These are phyloP conservation scores for Heliconius cydno DNA, from an alignment of 2,888 invertebrate species.

Conservation along the genomic window DNA sequence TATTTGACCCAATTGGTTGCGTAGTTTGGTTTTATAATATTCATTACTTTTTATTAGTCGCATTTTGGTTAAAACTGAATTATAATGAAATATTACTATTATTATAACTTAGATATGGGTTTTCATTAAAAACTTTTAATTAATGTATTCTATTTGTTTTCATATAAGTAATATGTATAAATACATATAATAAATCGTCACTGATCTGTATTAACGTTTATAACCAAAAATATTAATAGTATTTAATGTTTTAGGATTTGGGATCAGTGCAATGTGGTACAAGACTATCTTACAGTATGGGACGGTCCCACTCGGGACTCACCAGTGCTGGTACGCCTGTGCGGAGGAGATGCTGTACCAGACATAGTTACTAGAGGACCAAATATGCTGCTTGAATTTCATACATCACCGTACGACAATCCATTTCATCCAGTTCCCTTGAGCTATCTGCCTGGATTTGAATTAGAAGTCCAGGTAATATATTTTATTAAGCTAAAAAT, in stretches of 20 bases:
- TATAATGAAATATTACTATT: background rate
- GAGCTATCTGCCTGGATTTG: conserved; percentile 91
- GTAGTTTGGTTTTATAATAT: conserved; percentile 28
- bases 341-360: conserved; percentile 92
- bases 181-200: no score
- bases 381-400: conserved; percentile 90
- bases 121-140: background rate
- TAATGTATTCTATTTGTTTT: background rate
- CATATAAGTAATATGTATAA: no score
- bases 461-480: conserved; percentile 90
- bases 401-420: conserved; percentile 91
- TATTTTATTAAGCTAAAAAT: conserved; percentile 25
- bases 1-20: conserved; percentile 29
- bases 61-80: conserved; percentile 9
- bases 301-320: conserved; percentile 88
- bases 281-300: conserved; percentile 92
- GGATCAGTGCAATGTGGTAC: conserved; percentile 92
- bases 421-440: conserved; percentile 91
- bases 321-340: conserved; percentile 90
- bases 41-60: conserved; percentile 25
- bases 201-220: background rate
- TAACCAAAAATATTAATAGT: background rate
- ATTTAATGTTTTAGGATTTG: conserved; percentile 83
- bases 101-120: background rate
- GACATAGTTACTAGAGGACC: conserved; percentile 91